Conservation (phyloP, 2,113 vertebrate species). For the Martes martes region DNA sequence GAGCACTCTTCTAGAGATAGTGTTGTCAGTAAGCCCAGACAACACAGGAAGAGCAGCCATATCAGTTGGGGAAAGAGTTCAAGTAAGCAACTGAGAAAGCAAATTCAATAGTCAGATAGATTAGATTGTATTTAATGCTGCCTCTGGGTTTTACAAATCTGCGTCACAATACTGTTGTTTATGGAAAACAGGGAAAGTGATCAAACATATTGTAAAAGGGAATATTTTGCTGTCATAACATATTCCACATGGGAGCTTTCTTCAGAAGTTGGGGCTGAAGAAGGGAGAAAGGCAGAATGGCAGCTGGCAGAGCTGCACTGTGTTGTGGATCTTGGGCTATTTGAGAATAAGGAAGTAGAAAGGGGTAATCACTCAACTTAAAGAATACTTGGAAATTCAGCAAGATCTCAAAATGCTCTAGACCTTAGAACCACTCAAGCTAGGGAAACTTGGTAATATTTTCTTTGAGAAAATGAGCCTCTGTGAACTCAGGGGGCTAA, state of each 20-base stretch:
- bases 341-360: not conserved
- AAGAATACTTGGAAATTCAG: not conserved
- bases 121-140: not conserved
- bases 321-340: not conserved
- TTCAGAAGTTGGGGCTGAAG: not conserved
- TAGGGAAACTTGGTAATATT: conserved; percentile 24
- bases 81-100: not conserved
- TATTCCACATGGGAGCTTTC: not conserved
- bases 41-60: not conserved
- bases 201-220: not conserved
- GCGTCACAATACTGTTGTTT: conserved; percentile 14
- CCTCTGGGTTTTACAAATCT: conserved; percentile 33
- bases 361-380: not conserved
- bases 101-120: not conserved
- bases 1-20: not conserved
- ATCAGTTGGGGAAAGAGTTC: not conserved
- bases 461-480: not conserved
- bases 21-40: not conserved
- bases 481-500: not conserved
- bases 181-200: not conserved
- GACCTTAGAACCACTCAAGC: not conserved
- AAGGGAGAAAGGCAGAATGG: not conserved
- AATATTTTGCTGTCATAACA: not conserved
- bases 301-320: not conserved
- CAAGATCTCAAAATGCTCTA: not conserved